Base-by-base conservation (phyloP, 2,888 invertebrate species). In the Trissonchulus latispiculum region DNA sequence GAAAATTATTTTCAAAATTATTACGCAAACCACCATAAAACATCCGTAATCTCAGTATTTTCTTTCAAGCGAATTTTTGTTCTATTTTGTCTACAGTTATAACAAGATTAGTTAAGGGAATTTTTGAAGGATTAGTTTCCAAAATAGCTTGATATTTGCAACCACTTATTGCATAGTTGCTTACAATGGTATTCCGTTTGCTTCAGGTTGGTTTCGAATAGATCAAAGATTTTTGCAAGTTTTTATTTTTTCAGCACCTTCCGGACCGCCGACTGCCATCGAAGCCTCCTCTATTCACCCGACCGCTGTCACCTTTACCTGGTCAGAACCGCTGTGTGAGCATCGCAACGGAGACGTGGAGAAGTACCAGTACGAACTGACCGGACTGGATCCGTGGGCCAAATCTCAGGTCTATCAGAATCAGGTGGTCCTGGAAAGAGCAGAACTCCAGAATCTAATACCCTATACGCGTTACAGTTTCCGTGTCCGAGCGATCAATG, bases 291-390 rank as follows among this genome's bases (percentile, higher is more conserved):
- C 29, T 2, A 35, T 67, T 3, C 36, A n/a, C 59, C 36, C 76
- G 18, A 76, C 76, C 23, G 73, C 80, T 23, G 81, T 81, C 61
- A 80, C 80, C 71, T 76, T 81, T 66, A 77, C 77, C 15, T 82
- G 82, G 82, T 74, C 78, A 61, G 80, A 80, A 69, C 81, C 82
- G 32, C 79, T 80, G 62, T 82, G 82, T 74, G 82, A 82, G 71
- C 77, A 78, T 36, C 75, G 80, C 23, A 80, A 82, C 71, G 82
- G 82, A 67, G 79, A 80, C 75, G 83, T 82, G 74, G 77, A 76
- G 18, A 78, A 78, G 68, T 82, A 82, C 74, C 78, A 78, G 8
- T 83, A 81, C 76, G 81, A 82, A 66, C 71, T 82, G 73, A 78
- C 77, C 70, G 78, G 79, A 36, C 37, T 77, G 72, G 79, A 80